phyloP scores from a whole-genome alignment of 2,113 vertebrate genomes.

The Canis aureus region DNA sequence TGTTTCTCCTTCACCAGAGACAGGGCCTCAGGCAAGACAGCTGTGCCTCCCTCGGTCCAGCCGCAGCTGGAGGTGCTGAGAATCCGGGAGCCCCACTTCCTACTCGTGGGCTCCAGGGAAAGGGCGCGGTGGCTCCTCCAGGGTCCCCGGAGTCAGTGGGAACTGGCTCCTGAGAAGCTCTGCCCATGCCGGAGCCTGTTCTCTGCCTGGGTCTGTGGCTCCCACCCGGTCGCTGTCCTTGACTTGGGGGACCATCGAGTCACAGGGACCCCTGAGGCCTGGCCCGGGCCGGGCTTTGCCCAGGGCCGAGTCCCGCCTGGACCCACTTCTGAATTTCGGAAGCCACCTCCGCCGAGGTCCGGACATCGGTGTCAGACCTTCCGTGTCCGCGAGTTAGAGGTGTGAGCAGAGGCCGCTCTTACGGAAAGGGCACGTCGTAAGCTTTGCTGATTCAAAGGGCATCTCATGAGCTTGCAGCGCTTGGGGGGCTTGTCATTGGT shows the following conservation, averaged over 20 bases:
- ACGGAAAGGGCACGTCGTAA: background rate
- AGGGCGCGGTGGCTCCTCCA: background rate
- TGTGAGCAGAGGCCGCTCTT: background rate
- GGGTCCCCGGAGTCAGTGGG: conserved; percentile 2
- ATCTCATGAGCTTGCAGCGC: background rate
- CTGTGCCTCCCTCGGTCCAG: conserved; percentile 67
- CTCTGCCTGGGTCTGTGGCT: background rate
- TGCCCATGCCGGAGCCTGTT: background rate
- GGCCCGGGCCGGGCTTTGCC: background rate
- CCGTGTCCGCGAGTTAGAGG: background rate
- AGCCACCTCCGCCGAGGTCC: no score
- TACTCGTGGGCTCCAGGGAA: conserved; percentile 49
- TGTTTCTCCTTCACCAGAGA: conserved; percentile 79
- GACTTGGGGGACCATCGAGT: background rate
- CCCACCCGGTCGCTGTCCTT: background rate
- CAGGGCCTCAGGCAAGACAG: conserved; percentile 74
- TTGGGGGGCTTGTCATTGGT: background rate
- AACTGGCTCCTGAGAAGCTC: background rate
- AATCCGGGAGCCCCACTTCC: conserved; percentile 65
- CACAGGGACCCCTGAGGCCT: background rate
- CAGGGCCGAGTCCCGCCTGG: background rate
- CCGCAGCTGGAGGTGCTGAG: conserved; percentile 74
- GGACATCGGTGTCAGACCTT: background rate
- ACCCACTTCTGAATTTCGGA: background rate
- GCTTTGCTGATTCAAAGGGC: background rate